Percentiles rank a stretch among this genome's conserved stretches.
These are phyloP conservation scores for Coilia nasus DNA, from an alignment of 2,797 vertebrate species.

Conservation along the genomic window DNA sequence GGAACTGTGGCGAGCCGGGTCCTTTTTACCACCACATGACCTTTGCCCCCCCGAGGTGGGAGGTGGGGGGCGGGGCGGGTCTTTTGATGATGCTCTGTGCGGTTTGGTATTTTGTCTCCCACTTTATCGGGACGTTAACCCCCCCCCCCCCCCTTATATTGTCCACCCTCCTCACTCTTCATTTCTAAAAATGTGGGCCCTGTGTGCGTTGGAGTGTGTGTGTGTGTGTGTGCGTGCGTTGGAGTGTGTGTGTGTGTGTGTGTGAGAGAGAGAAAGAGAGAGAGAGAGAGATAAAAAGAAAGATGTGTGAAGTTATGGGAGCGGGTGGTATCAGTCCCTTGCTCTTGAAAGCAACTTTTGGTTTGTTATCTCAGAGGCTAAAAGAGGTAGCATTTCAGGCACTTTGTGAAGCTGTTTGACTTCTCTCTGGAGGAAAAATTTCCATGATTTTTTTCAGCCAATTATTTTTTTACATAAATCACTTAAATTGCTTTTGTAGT, in stretches of 20 bases:
- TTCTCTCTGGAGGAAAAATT: background rate
- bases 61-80: slow-evolving; percentile 62
- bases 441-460: background rate
- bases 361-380: slow-evolving; percentile 5
- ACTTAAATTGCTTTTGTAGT: background rate
- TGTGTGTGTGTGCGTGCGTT: slow-evolving; percentile 22
- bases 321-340: background rate
- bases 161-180: background rate
- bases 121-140: background rate
- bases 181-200: background rate
- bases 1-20: slow-evolving; percentile 72
- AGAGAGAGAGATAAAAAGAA: too few relatives aligned
- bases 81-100: slow-evolving; percentile 75
- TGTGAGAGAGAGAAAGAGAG: too few relatives aligned
- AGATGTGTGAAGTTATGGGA: background rate
- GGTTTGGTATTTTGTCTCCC: slow-evolving; percentile 70
- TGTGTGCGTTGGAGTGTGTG: background rate
- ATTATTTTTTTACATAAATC: background rate
- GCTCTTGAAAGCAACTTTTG: slow-evolving; percentile 1
- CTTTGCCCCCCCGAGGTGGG: slow-evolving; percentile 68
- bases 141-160: background rate
- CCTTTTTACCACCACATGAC: slow-evolving; percentile 79
- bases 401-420: background rate
- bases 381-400: background rate
- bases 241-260: slow-evolving; percentile 12